Evolutionary conservation across 2,113 vertebrate genomes (phyloP), one percentile per base, ranked within the genome.

Genomic region (Clarias batrachus): DNA sequence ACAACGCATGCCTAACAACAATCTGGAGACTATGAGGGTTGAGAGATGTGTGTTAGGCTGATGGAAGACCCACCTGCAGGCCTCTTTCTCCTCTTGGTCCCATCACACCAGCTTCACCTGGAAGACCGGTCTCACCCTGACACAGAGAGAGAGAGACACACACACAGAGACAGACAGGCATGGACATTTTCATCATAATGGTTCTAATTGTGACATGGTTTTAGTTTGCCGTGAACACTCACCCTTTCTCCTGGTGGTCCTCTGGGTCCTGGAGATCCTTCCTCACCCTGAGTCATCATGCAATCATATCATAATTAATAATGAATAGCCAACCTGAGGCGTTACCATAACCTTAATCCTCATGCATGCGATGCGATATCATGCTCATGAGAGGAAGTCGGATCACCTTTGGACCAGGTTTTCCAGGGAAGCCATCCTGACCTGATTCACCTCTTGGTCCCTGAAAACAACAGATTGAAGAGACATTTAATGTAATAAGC

Each of bases 201-300:
- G 14, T 3, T 54, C 41, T 57, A 1, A 27, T 19, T 1, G 14
- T 19, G 21, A 23, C 6, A 16, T 78, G 25, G 27, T 27, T 56
- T 3, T 27, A 9, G 52, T 57, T 8, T 0, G 0, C 7, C 48
- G 33, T 13, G 77, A 63, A 57, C 57, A 87, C 94, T 94, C 83
- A 95, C 95, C 90, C 93, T 92, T 41, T 96, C 94, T 66, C 94
- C 95, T 52, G 92, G 87, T 77, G 93, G 94, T 88, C 95, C 95
- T 84, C 94, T 93, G 19, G 93, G 94, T 86, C 94, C 95, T 0
- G 95, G 93, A 87, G 94, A 92, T n/a, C 95, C 95, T 0, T 94
- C 94, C 0, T 94, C 93, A 16, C 95, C 93, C 95, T 96, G 41
- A 41, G 23, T 33, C n/a, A 79, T 33, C 16, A 79, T 21, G 59